phyloP scores from a whole-genome alignment of 2,888 invertebrate species.

The Cryptocheilus praepositus region DNA sequence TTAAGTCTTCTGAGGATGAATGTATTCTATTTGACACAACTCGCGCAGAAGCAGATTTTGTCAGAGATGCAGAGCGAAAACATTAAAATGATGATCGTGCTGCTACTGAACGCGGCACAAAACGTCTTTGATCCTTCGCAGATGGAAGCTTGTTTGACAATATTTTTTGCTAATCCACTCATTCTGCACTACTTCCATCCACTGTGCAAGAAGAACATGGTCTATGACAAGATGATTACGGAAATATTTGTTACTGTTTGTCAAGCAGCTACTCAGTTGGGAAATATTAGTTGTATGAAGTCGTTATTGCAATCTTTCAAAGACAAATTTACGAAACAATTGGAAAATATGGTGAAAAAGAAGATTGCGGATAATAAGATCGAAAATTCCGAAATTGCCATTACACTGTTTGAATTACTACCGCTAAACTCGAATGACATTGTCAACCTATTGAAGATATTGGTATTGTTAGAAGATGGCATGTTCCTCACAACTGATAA shows the following conservation, averaged over 20 bases:
- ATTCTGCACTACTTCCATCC: conserved; percentile 72
- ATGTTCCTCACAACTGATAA: conserved; percentile 76
- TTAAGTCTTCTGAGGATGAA: conserved; percentile 51
- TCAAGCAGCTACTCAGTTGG: conserved; percentile 48
- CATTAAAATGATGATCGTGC: conserved; percentile 53
- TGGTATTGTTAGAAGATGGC: conserved; percentile 70
- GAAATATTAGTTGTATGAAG: conserved; percentile 31
- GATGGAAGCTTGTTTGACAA: conserved; percentile 59
- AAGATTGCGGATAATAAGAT: conserved; percentile 71
- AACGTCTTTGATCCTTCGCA: conserved; percentile 25
- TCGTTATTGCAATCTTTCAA: conserved; percentile 75
- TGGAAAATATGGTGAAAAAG: conserved; percentile 74
- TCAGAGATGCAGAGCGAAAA: conserved; percentile 50
- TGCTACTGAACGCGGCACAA: conserved; percentile 59
- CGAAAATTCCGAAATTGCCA: conserved; percentile 42
- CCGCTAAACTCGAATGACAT: conserved; percentile 73
- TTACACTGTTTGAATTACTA: conserved; percentile 74
- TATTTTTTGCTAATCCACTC: conserved; percentile 73
- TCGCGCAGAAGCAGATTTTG: conserved; percentile 48
- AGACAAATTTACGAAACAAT: conserved; percentile 77
- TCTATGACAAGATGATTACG: conserved; percentile 61
- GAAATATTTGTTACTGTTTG: conserved; percentile 62
- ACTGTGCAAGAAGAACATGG: conserved; percentile 47
- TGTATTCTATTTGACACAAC: conserved; percentile 67
- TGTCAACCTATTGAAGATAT: conserved; percentile 73